Evolutionary conservation across 37 sponge, comb jelly and placozoan genomes (phyloP), one percentile per base, ranked within the genome.

Genomic region (Petrosia ficiformis): DNA sequence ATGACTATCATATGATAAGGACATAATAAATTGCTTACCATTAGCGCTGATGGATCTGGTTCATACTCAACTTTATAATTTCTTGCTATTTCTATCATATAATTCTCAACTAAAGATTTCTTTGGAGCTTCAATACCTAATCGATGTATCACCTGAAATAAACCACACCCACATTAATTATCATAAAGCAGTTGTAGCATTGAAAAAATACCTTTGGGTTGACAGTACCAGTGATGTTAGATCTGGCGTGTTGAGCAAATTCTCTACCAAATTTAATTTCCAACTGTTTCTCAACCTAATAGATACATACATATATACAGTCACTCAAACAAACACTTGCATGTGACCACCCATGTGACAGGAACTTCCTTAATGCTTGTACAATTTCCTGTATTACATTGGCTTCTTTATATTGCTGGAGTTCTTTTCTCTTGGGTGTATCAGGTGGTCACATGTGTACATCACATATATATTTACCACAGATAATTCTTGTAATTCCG

Each of bases 31-130:
- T 11, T 35, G 29, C 36, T 31, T 77, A 94, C 98, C 70, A 93
- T 31, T 36, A 96, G 80, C 39, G 89, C 91, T 16, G 87, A 60
- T 0, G 91, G 89, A 61, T 99, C 94, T 0, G 92, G 89, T 30
- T 95, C 90, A 58, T 96, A 99, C 3, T 82, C 83, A 1, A 96
- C 77, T 56, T 91, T 82, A 81, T 99, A 96, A 71, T 94, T 91
- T 65, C 78, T 92, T 30, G 96, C 99, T 31, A 99, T 99, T 67
- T 90, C 97, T 1, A 90, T 76, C 76, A 99, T 83, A 72, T 99
- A 99, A 70, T 91, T 89, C 77, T 99, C 99, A 2, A 99, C 96
- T 29, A 99, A 78, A 25, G 78, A 59, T 34, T 81, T 76, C 44
- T 88, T 76, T 0, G 96, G 96, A 11, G 92, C 89, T 77, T 93